Percentiles rank a stretch among this genome's conserved stretches.
Conservation (phyloP, 92 coral and sea anemone genomes). For the Phenganax marumi region DNA sequence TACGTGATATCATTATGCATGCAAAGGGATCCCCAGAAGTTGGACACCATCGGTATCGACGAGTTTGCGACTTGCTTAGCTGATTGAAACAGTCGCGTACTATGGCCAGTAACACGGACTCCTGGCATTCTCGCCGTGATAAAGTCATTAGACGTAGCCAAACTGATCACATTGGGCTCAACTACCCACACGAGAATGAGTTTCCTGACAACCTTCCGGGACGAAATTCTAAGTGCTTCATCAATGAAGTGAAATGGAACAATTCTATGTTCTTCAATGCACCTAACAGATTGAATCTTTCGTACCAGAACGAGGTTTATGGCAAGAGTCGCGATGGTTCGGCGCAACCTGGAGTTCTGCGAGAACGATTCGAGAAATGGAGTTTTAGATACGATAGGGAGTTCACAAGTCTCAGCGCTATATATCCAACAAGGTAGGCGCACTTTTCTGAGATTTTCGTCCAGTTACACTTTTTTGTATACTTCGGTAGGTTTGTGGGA, state of each 20-base stretch:
- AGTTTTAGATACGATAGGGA: not conserved
- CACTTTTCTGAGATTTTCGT: not conserved
- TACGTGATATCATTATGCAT: not conserved
- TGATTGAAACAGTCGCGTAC: not conserved
- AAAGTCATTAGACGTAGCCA: not conserved
- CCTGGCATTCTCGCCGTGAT: not conserved
- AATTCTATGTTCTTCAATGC: not conserved
- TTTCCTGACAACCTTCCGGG: not conserved
- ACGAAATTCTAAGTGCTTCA: conserved; percentile 20
- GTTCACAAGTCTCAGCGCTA: not conserved
- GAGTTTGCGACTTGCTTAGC: not conserved
- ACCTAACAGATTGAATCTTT: not conserved
- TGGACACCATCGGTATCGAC: conserved; percentile 18
- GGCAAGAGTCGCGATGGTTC: not conserved
- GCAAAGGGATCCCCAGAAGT: conserved; percentile 10
- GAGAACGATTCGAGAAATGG: not conserved
- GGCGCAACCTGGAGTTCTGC: not conserved
- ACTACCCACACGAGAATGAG: not conserved
- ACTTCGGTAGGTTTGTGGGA: too few species aligned
- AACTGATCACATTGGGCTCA: not conserved
- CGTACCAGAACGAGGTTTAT: not conserved
- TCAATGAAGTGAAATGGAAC: too few species aligned
- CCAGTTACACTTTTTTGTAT: not conserved
- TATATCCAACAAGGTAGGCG: conserved; percentile 29
- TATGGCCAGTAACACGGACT: not conserved